phyloP scores from a whole-genome alignment of 2,797 vertebrate genomes.

The Ctenochaetus hawaiiensis region DNA sequence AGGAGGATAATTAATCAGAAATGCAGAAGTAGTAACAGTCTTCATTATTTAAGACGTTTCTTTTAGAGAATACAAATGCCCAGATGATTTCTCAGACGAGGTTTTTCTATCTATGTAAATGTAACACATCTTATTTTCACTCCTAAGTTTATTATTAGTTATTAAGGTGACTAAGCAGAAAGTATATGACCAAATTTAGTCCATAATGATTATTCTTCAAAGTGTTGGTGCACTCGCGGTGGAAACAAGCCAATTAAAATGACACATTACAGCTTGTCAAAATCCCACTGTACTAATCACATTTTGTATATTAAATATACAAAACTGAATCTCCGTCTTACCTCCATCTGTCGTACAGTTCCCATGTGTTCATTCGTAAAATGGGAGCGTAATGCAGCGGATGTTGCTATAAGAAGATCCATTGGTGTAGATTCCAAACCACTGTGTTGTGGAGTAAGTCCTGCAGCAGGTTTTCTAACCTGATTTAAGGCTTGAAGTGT shows the following conservation, averaged over 20 bases:
- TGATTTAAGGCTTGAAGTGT: slow-evolving; percentile 4
- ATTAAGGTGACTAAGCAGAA: neutral
- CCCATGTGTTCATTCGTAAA: slow-evolving; percentile 51
- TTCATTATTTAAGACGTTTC: neutral
- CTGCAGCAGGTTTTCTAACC: neutral
- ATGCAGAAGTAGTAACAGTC: neutral
- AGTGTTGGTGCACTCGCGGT: neutral
- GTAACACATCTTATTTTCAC: neutral
- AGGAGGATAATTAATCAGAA: neutral
- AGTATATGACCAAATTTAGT: neutral
- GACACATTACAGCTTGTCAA: neutral
- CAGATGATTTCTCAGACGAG: neutral
- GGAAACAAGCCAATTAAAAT: neutral
- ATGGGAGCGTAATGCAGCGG: slow-evolving; percentile 11
- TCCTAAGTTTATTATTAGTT: neutral
- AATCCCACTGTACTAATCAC: neutral
- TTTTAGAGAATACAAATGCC: neutral
- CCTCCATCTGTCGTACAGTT: slow-evolving; percentile 59
- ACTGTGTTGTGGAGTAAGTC: slow-evolving; percentile 9
- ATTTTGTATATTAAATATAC: neutral
- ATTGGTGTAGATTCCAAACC: slow-evolving; percentile 52
- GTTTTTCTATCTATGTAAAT: neutral
- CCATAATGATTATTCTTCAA: neutral
- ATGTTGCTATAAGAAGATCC: slow-evolving; percentile 50
- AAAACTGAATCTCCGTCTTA: slow-evolving; percentile 44